These are phyloP conservation scores for Bombus superbus DNA, from an alignment of 1,140 invertebrate species.

Conservation along the genomic window DNA sequence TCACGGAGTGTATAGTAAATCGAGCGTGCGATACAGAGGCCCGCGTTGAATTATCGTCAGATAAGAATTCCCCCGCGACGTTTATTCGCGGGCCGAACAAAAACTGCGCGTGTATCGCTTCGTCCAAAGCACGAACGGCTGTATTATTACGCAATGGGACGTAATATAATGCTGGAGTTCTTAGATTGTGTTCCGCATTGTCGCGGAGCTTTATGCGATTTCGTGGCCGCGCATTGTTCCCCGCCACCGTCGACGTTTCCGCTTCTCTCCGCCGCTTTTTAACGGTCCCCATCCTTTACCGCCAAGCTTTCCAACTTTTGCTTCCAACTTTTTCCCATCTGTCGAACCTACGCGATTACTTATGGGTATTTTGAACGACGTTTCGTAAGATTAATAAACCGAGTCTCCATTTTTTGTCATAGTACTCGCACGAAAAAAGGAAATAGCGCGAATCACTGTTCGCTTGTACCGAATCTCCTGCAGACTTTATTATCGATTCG, in stretches of 20 bases:
- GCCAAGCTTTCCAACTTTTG: too few species aligned
- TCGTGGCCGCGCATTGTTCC: constrained; percentile 31
- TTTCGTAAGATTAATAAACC: too few species aligned
- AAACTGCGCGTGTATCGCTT: constrained; percentile 42
- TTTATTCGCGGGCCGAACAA: constrained; percentile 46
- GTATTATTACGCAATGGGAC: constrained; percentile 49
- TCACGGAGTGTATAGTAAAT: constrained; percentile 35
- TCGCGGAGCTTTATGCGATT: constrained; percentile 51
- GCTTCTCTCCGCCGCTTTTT: not conserved
- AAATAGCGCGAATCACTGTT: too few species aligned
- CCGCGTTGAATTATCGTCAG: constrained; percentile 46
- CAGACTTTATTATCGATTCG: not conserved
- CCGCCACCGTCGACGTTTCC: not conserved
- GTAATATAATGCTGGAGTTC: constrained; percentile 48
- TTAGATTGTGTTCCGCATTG: constrained; percentile 51
- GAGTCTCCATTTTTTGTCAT: too few species aligned
- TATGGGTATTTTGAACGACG: too few species aligned
- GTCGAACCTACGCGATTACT: not conserved
- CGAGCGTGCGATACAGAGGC: constrained; percentile 33
- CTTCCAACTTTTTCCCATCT: not conserved
- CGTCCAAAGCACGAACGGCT: constrained; percentile 30
- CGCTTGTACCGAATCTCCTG: too few species aligned
- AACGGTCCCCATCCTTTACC: not conserved
- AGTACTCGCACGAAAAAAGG: too few species aligned
- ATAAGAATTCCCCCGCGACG: constrained; percentile 51